phyloP scores from a whole-genome alignment of 2,888 invertebrate genomes.

The Sphaerophoria taeniata region DNA sequence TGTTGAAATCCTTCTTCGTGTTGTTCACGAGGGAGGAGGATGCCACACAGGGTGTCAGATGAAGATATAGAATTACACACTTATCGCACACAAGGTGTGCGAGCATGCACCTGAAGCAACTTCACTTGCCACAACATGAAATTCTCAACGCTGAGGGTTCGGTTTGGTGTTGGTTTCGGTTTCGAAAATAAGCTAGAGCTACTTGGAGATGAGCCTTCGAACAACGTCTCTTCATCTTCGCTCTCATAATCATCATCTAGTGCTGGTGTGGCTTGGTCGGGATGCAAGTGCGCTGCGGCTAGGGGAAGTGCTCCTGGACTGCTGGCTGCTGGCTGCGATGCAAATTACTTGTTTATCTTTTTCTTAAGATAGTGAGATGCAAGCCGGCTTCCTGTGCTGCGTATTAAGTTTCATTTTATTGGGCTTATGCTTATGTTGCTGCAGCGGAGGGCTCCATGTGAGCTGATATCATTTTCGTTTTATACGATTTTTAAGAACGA shows the following conservation, averaged over 20 bases:
- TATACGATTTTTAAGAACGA: not conserved
- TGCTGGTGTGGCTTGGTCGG: conserved; percentile 6
- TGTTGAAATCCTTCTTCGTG: conserved; percentile 47
- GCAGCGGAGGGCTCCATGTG: conserved; percentile 10
- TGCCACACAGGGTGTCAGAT: conserved; percentile 45
- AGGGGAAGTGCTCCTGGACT: not conserved
- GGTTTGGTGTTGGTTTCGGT: not conserved
- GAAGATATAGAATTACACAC: conserved; percentile 64
- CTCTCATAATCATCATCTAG: conserved; percentile 20
- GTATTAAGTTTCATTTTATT: conserved; percentile 53
- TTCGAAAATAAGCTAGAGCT: not conserved
- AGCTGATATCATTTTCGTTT: conserved; percentile 32
- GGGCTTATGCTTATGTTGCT: not conserved
- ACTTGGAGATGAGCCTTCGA: not conserved
- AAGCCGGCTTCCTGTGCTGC: conserved; percentile 54
- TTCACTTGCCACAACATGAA: conserved; percentile 43
- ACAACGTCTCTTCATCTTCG: conserved; percentile 18
- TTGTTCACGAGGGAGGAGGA: not conserved
- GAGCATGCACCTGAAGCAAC: conserved; percentile 62
- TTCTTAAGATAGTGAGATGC: conserved; percentile 60
- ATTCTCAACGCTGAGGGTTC: conserved; percentile 3
- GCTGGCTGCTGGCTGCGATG: conserved; percentile 22
- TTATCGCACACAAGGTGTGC: conserved; percentile 66
- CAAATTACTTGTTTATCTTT: conserved; percentile 70
- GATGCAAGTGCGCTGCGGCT: not conserved